Evolutionary conservation across 2,797 vertebrate genomes (phyloP).

Genomic region (Sebastolobus altivelis): DNA sequence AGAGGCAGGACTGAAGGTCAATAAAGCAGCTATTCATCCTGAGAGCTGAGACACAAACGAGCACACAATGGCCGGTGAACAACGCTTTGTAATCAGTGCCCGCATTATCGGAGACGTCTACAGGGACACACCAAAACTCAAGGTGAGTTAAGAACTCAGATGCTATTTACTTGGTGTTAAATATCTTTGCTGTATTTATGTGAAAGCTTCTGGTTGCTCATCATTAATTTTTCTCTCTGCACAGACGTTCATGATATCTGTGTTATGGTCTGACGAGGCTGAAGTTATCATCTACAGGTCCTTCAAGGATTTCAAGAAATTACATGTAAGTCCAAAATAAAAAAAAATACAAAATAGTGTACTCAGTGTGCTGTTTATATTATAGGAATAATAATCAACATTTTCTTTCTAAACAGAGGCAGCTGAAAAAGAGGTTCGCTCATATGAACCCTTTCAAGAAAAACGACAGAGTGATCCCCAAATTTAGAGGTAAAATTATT

Average conservation of each 20-base stretch:
- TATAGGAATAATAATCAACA: neutral
- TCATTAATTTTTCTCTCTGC: neutral
- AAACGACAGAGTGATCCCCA: slow-evolving; percentile 77
- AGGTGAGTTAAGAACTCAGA: slow-evolving; percentile 63
- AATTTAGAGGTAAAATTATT: slow-evolving; percentile 79
- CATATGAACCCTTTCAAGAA: slow-evolving; percentile 53
- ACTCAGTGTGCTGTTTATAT: neutral
- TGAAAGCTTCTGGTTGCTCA: neutral
- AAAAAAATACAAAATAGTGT: too few species aligned
- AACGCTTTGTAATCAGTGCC: slow-evolving; percentile 68
- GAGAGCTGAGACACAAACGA: neutral
- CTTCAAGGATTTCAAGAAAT: slow-evolving; percentile 80
- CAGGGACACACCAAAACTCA: slow-evolving; percentile 73
- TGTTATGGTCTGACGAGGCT: slow-evolving; percentile 81
- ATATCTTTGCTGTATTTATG: neutral
- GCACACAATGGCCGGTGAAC: slow-evolving; percentile 61
- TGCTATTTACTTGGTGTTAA: accelerated
- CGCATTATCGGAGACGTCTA: slow-evolving; percentile 77
- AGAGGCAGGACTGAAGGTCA: neutral
- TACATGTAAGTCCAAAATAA: slow-evolving; percentile 77
- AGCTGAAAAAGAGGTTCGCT: slow-evolving; percentile 80
- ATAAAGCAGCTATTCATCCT: neutral
- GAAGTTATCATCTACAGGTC: slow-evolving; percentile 85
- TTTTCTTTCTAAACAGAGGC: slow-evolving; percentile 67
- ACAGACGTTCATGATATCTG: slow-evolving; percentile 83